Evolutionary conservation across 2,797 vertebrate species (phyloP).

Genomic region (Alcedo quadribrachys): DNA sequence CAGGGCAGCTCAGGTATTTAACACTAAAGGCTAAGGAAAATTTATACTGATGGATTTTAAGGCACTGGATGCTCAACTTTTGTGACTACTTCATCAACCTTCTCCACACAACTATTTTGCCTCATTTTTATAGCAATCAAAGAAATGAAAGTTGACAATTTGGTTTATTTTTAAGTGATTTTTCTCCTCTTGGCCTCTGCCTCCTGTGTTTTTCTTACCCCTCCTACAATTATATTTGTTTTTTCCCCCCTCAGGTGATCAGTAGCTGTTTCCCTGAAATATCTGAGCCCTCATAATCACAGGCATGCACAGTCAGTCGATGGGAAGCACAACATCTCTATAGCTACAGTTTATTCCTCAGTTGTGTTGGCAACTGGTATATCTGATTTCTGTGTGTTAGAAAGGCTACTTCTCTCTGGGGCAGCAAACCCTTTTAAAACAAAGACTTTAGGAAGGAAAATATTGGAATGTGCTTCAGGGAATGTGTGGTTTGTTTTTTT

Average conservation of each 20-base stretch:
- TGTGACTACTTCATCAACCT: background rate
- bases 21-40: background rate
- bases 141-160: background rate
- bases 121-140: background rate
- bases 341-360: background rate
- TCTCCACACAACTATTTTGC: background rate
- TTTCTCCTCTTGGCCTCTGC: background rate
- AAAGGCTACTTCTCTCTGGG: background rate
- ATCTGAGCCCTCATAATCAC: background rate
- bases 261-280: background rate
- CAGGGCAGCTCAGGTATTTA: background rate
- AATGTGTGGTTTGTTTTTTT: fast-evolving
- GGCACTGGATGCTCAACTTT: background rate
- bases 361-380: background rate
- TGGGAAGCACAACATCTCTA: background rate
- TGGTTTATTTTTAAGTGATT: background rate
- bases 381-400: background rate
- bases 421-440: background rate
- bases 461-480: background rate
- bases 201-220: background rate
- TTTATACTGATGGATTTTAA: background rate
- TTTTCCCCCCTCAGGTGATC: slow-evolving; percentile 8
- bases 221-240: background rate
- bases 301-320: fast-evolving
- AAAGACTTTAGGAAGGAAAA: background rate